Evolutionary conservation across 2,797 vertebrate species (phyloP).

Genomic region (Sitta carolinensis): DNA sequence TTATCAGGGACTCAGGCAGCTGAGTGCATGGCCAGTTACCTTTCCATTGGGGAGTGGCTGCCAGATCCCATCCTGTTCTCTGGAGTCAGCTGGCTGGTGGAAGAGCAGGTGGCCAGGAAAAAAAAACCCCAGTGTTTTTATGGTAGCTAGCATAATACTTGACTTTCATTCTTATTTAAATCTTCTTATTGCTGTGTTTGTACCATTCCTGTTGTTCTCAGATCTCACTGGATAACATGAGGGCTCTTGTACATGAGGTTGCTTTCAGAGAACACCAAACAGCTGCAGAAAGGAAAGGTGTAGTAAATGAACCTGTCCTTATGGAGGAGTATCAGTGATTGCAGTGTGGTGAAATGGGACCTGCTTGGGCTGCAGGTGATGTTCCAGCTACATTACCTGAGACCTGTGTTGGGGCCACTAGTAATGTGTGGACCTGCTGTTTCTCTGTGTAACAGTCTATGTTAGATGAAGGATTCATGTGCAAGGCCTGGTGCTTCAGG

Average conservation of each 20-base stretch:
- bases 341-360: neutral
- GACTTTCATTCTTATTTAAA: neutral
- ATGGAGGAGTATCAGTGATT: neutral
- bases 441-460: fast-evolving
- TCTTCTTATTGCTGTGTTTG: neutral
- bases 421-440: neutral
- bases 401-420: neutral
- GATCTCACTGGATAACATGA: neutral
- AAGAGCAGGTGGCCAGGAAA: neutral
- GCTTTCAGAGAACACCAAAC: neutral
- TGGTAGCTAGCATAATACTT: neutral
- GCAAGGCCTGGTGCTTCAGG: neutral
- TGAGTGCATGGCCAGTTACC: neutral
- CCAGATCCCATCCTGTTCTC: neutral
- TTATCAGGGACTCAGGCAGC: neutral
- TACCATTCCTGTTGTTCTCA: neutral
- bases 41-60: neutral
- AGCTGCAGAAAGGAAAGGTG: neutral
- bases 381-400: neutral
- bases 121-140: neutral
- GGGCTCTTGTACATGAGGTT: neutral
- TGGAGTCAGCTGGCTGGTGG: neutral
- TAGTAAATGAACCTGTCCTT: neutral
- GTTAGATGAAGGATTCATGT: neutral
- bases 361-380: neutral